These are phyloP conservation scores for Drosophila acutilabella DNA, from an alignment of 2,888 invertebrate species.

Conservation along the genomic window DNA sequence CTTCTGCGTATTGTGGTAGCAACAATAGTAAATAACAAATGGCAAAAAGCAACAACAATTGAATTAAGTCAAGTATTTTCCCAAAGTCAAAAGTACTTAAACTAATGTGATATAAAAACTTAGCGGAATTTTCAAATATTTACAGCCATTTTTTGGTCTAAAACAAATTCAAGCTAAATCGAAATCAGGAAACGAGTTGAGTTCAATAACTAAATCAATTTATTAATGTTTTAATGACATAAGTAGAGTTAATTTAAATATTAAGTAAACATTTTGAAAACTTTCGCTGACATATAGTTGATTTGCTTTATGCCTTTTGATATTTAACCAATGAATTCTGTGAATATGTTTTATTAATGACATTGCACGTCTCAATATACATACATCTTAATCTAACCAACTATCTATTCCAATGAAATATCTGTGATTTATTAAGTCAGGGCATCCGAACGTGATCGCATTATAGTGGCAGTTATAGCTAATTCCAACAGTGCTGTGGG, in stretches of 20 bases:
- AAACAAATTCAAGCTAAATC: no score
- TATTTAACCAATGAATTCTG: slow-evolving; percentile 1
- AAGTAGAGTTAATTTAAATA: not conserved
- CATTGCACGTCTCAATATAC: not conserved
- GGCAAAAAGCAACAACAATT: slow-evolving; percentile 1
- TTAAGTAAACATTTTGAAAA: not conserved
- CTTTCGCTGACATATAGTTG: not conserved
- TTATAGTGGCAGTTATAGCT: slow-evolving; percentile 7
- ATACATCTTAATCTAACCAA: slow-evolving; percentile 20
- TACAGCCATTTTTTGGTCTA: not conserved
- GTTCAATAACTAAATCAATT: no score
- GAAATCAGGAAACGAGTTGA: no score
- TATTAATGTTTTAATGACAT: no score
- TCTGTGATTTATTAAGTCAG: slow-evolving; percentile 38
- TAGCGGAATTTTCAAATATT: not conserved
- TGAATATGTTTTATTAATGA: slow-evolving; percentile 14
- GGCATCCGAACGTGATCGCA: slow-evolving; percentile 35
- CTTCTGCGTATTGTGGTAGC: slow-evolving; percentile 13
- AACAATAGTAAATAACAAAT: slow-evolving; percentile 2
- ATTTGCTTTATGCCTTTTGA: slow-evolving; percentile 3
- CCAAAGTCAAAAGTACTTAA: slow-evolving; percentile 15
- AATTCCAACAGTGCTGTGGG: no score
- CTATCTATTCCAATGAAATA: slow-evolving; percentile 31
- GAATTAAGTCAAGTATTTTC: slow-evolving; percentile 26
- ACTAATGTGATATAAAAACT: no score